Base-by-base conservation (phyloP, 2,888 invertebrate genomes). In the Caenorhabditis doughertyi region DNA sequence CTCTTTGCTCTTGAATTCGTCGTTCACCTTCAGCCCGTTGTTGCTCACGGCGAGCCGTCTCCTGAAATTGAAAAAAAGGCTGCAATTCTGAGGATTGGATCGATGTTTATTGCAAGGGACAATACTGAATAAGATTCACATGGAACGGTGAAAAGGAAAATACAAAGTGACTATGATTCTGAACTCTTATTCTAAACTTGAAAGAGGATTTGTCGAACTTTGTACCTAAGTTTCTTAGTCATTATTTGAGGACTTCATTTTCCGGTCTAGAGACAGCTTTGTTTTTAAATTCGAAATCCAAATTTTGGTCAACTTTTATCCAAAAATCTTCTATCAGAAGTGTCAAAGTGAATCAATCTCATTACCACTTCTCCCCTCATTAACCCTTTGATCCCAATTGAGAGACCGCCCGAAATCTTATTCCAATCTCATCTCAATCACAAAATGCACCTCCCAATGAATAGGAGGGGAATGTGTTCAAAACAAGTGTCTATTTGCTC, bases 381-480 rank as follows among this genome's bases (percentile, higher is more conserved):
- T n/a, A n/a, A 39, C 76, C 42, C 67, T 65, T 49, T 67, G 42
- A 32, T 58, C 58, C 67, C 18, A 32, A 56, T 71, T 56, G 25
- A 25, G 7, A 58, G 25, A 42, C 72, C 60, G 60, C 44, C 64
- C 42, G 32, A 21, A 55, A 23, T 27, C 42, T 42, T 3, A 7
- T 35, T 44, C 44, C 42, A 32, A 42, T 39, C 53, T 42, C 55
- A 39, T 42, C 67, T 65, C 53, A 44, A 49, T 56, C 55, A 44
- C 56, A 55, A 53, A 70, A 79, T 70, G 56, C 70, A 53, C 65
- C 68, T 70, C 70, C 71, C 35, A 25, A 29, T 73, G 58, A n/a
- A n/a, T n/a, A n/a, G n/a, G n/a, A n/a, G n/a, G n/a, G n/a, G 42
- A 64, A 73, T 80, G 67, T 73, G 67, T 68, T 80, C 73, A 67